A percentile compares a stretch with the other conserved stretches of the same genome.
phyloP scores from a whole-genome alignment of 2,888 invertebrate genomes.

The Lasioglossum villosulum region DNA sequence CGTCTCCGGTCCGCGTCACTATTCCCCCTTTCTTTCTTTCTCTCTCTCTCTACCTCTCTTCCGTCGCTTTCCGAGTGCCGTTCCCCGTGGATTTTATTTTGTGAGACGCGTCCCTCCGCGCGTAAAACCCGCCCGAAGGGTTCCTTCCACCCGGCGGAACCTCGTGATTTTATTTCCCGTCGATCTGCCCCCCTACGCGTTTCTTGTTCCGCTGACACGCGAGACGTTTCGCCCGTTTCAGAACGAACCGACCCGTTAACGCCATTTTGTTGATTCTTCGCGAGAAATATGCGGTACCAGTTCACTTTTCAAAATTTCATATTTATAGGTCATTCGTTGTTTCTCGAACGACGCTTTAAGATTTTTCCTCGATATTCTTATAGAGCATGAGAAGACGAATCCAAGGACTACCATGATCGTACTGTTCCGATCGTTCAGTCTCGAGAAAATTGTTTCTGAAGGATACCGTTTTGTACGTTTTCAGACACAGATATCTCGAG shows the following conservation, averaged over 20 bases:
- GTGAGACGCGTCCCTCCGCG: conserved; percentile 20
- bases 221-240: background rate
- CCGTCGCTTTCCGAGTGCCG: conserved; percentile 11
- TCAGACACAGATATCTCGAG: background rate
- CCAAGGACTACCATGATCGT: background rate
- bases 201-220: background rate
- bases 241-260: background rate
- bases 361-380: background rate
- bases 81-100: conserved; percentile 57
- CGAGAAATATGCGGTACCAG: background rate
- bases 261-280: background rate
- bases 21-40: conserved; percentile 23
- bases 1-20: conserved; percentile 54
- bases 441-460: background rate
- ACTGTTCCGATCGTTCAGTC: background rate
- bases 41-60: background rate
- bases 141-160: conserved; percentile 6
- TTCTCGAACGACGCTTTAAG: background rate
- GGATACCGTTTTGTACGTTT: background rate
- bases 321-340: background rate
- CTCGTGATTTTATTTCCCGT: conserved; percentile 70
- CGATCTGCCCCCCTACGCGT: conserved; percentile 45
- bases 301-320: background rate
- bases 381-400: background rate
- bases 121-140: background rate